Evolutionary conservation across 1,140 invertebrate species (phyloP).

Genomic region (Aplysia californica): DNA sequence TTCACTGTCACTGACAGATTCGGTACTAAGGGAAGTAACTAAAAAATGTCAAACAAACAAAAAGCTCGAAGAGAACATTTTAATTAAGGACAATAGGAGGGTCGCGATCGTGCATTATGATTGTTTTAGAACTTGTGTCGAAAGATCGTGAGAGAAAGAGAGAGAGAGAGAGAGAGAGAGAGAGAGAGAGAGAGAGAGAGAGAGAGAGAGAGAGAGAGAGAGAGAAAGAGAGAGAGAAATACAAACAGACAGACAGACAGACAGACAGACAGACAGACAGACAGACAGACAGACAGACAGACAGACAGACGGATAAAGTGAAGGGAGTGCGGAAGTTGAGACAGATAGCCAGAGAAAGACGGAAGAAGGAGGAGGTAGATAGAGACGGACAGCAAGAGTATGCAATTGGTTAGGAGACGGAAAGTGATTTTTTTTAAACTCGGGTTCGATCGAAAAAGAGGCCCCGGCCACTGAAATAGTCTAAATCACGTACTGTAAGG

Average conservation of each 20-base stretch:
- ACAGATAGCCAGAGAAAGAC: neutral
- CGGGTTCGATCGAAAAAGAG: constrained; percentile 18
- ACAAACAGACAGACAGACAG: neutral
- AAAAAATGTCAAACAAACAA: too few relatives aligned
- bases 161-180: constrained; percentile 22
- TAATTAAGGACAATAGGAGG: too few relatives aligned
- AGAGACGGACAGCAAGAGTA: neutral
- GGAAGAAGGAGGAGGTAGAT: neutral
- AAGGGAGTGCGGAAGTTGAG: neutral
- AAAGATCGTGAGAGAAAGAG: neutral
- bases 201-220: neutral
- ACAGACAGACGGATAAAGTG: too few relatives aligned
- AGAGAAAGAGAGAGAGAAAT: constrained; percentile 15
- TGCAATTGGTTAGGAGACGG: neutral
- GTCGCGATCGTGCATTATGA: too few relatives aligned
- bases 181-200: constrained; percentile 19
- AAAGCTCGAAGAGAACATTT: too few relatives aligned
- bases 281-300: too few relatives aligned
- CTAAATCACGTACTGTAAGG: too few relatives aligned
- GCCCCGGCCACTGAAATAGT: constrained; percentile 38
- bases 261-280: neutral
- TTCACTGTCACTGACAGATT: too few relatives aligned
- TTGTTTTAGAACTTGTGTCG: too few relatives aligned
- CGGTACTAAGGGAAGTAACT: too few relatives aligned
- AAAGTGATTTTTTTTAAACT: neutral